Percentiles rank a stretch among this genome's conserved stretches.
Evolutionary conservation across 2,888 invertebrate species (phyloP).

Genomic region (Ectemnius cavifrons): DNA sequence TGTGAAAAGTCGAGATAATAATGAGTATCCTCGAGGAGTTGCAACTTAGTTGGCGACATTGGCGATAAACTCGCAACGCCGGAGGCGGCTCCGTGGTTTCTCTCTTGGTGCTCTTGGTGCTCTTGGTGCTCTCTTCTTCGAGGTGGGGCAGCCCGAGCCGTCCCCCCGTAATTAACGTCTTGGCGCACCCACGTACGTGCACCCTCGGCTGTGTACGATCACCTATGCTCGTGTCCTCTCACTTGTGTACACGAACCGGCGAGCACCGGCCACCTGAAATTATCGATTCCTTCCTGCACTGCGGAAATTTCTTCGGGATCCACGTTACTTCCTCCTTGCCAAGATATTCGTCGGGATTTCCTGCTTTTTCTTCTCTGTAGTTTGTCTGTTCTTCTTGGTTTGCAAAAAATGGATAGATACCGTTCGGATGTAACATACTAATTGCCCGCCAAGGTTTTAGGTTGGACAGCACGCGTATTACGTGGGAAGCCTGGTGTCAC

Average conservation of each 20-base stretch:
- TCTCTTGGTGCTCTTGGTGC: background rate
- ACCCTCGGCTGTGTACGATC: slow-evolving; percentile 40
- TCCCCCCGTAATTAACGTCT: slow-evolving; percentile 68
- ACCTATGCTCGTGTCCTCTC: slow-evolving; percentile 36
- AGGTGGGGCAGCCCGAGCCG: slow-evolving; percentile 59
- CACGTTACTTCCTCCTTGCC: background rate
- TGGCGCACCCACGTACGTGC: slow-evolving; percentile 58
- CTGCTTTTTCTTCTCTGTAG: too few species aligned
- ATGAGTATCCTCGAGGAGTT: slow-evolving; percentile 52
- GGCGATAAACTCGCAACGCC: slow-evolving; percentile 64
- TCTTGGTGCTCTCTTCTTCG: slow-evolving; percentile 56
- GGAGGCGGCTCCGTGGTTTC: slow-evolving; percentile 62
- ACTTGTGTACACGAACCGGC: slow-evolving; percentile 38
- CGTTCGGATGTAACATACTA: too few species aligned
- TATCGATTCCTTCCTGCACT: slow-evolving; percentile 41
- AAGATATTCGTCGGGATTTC: too few species aligned
- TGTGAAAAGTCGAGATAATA: slow-evolving; percentile 44
- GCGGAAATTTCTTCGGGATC: slow-evolving; percentile 1
- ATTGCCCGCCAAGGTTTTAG: too few species aligned
- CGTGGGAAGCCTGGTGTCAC: too few species aligned
- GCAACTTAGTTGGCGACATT: slow-evolving; percentile 48
- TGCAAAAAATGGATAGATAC: too few species aligned
- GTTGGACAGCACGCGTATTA: too few species aligned
- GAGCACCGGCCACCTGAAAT: slow-evolving; percentile 49
- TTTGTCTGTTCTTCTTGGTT: too few species aligned